Evolutionary conservation across 2,888 invertebrate species (phyloP), one percentile per base, ranked within the genome.

Genomic region (Caenorhabditis angaria): DNA sequence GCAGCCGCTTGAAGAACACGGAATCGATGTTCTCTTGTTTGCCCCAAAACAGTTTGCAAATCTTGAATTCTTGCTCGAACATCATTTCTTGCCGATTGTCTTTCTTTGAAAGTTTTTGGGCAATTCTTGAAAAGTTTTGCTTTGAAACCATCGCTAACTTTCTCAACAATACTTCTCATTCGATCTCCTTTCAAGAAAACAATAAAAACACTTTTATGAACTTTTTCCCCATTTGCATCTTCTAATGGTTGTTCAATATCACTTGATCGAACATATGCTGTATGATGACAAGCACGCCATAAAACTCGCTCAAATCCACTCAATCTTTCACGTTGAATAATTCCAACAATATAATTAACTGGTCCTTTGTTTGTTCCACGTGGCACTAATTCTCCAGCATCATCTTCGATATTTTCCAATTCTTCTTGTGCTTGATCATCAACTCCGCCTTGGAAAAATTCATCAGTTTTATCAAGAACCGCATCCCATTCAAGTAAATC

Each of bases 111-210:
- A 1, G 95, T 95, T 88, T 97, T 97, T 0, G 97, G 97, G 88
- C 97, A 99, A 90, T 97, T 99, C 56, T 97, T 90, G 1, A 96
- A 97, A 1, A 97, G 97, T 71, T 96, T 92, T 90, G 97, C 99
- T 41, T 88, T 89, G 82, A 83, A 85, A 53, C 85, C 86, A 51
- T 86, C 86, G 69, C 82, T 82, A 18, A 86, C 85, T 90, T 97
- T 97, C 90, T 95, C 95, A 0, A 97, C 95, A 83, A 95, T 92
- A 1, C 93, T 93, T 90, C 96, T 96, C 82, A 99, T 90, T 88
- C 97, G 95, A 88, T 97, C 97, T 76, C 97, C 97, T 94, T 97
- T 90, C 85, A 90, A 90, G 84, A 90, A 91, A 35, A 91, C 88
- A 67, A 90, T 89, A 91, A 99, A 99, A 74, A 97, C 97, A 32